Evolutionary conservation across 2,113 vertebrate species (phyloP).

Genomic region (Alligator sinensis): DNA sequence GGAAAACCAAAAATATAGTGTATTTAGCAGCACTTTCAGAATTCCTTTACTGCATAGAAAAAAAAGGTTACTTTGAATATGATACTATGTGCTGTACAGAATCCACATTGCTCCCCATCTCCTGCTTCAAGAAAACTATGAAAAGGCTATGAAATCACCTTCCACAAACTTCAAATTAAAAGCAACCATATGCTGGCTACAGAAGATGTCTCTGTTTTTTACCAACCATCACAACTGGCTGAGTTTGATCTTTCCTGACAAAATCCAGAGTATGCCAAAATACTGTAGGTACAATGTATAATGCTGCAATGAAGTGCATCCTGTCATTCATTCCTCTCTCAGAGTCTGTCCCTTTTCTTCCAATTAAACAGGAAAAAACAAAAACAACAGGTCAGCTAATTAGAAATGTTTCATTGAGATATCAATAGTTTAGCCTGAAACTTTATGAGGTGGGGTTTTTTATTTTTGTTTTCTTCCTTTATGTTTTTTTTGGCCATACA

Average conservation of each 20-base stretch:
- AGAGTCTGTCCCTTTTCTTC: not conserved
- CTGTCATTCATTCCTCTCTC: not conserved
- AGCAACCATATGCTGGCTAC: not conserved
- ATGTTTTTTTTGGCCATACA: not conserved
- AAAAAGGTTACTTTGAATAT: not conserved
- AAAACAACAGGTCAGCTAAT: not conserved
- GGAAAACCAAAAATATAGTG: not conserved
- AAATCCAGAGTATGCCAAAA: not conserved
- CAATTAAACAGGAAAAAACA: not conserved
- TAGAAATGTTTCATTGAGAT: slow-evolving; percentile 26
- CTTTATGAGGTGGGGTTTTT: not conserved
- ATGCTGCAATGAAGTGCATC: not conserved
- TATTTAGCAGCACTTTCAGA: not conserved
- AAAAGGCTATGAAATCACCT: not conserved
- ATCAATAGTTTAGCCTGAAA: slow-evolving; percentile 10
- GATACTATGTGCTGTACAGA: not conserved
- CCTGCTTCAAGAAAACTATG: not conserved
- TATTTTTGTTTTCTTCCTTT: not conserved
- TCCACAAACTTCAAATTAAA: slow-evolving; percentile 39
- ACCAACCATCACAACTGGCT: not conserved
- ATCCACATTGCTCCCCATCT: not conserved
- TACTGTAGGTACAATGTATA: not conserved
- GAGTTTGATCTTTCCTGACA: slow-evolving; percentile 42
- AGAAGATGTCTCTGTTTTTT: not conserved
- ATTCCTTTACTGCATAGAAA: not conserved